Conservation (phyloP, 2,888 invertebrate species). For the Ichneumoninae sp. region DNA sequence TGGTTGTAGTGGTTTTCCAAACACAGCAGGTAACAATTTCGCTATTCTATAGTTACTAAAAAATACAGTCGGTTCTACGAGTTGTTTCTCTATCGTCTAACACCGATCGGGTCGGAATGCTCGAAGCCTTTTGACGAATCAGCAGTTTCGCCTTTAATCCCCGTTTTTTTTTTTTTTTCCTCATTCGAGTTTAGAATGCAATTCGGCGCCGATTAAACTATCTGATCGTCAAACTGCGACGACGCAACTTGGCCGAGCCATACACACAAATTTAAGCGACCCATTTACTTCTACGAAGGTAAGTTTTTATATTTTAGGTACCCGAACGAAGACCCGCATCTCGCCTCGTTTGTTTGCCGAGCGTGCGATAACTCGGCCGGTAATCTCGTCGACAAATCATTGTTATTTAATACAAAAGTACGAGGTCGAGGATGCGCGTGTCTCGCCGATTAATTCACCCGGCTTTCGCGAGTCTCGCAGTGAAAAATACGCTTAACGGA, state of each 20-base stretch:
- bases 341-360: neutral
- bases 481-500: conserved; percentile 56
- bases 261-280: conserved; percentile 62
- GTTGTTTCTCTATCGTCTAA: conserved; percentile 63
- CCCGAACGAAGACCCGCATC: conserved; percentile 3
- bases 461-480: conserved; percentile 8
- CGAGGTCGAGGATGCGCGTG: conserved; percentile 33
- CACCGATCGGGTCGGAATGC: conserved; percentile 61
- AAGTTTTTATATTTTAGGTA: conserved; percentile 28
- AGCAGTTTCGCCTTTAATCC: conserved; percentile 20
- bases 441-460: conserved; percentile 21
- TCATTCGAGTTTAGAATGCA: neutral
- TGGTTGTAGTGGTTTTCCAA: conserved; percentile 71
- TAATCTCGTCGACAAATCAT: conserved; percentile 35
- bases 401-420: conserved; percentile 36
- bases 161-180: neutral
- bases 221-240: conserved; percentile 42
- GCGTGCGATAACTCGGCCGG: neutral
- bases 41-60: conserved; percentile 77
- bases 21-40: conserved; percentile 79
- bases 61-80: conserved; percentile 80
- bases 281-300: conserved; percentile 50
- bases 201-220: neutral
- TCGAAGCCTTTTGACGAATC: conserved; percentile 47
- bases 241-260: conserved; percentile 38